Evolutionary conservation across 2,888 invertebrate genomes (phyloP).

Genomic region (Furcula furcula): DNA sequence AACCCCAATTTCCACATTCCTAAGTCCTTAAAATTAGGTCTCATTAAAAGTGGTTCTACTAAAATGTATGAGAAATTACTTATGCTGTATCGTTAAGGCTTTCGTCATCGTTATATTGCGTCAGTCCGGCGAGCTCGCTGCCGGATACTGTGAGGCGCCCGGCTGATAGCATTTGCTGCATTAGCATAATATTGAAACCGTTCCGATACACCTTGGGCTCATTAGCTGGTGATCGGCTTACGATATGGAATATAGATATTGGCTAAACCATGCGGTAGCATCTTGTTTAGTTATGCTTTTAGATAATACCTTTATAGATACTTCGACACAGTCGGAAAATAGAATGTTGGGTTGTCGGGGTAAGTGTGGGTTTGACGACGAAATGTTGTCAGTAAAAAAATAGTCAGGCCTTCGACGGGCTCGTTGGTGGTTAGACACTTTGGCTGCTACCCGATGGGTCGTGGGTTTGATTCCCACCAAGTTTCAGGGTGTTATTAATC

Average conservation of each 20-base stretch:
- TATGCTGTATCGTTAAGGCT: conserved; percentile 32
- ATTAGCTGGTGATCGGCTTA: conserved; percentile 70
- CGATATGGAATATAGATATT: conserved; percentile 42
- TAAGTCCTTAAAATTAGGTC: too few species aligned
- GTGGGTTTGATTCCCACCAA: too few species aligned
- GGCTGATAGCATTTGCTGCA: conserved; percentile 47
- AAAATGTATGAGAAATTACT: conserved; percentile 29
- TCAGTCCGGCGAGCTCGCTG: conserved; percentile 46
- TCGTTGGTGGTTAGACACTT: too few species aligned
- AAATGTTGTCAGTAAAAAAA: too few species aligned
- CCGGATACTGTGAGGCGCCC: conserved; percentile 51
- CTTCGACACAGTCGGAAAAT: too few species aligned
- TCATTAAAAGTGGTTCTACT: conserved; percentile 23
- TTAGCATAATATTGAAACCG: conserved; percentile 73
- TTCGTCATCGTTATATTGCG: conserved; percentile 49
- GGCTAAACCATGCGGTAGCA: conserved; percentile 13
- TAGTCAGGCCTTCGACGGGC: too few species aligned
- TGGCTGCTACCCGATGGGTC: too few species aligned
- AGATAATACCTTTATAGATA: too few species aligned
- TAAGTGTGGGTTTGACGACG: too few species aligned
- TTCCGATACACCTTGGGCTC: conserved; percentile 63
- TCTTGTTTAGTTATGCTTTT: conserved; percentile 17
- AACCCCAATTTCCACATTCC: too few species aligned
- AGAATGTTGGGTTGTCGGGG: too few species aligned
- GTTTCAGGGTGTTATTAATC: too few species aligned